Evolutionary conservation across 2,113 vertebrate species (phyloP).

Genomic region (Phaethornis superciliosus): DNA sequence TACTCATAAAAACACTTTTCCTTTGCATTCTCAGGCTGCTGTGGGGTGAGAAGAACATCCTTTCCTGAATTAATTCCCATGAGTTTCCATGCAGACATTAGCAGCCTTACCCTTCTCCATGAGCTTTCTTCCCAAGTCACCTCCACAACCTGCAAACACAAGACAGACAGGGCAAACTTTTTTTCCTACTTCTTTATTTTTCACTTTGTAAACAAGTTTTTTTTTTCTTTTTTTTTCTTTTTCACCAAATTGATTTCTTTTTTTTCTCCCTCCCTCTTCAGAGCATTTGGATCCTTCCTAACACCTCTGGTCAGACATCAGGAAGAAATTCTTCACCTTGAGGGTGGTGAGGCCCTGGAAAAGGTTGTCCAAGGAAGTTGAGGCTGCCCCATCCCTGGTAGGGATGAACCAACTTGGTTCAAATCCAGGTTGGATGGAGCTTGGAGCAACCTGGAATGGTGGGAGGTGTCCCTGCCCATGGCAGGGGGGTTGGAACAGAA

Average conservation of each 20-base stretch:
- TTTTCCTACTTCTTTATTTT: not conserved
- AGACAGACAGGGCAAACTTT: not conserved
- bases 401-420: no score
- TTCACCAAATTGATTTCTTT: not conserved
- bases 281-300: not conserved
- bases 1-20: not conserved
- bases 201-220: not conserved
- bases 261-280: not conserved
- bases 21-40: not conserved
- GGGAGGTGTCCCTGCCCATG: no score
- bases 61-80: not conserved
- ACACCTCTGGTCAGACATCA: not conserved
- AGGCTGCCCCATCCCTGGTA: no score
- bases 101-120: not conserved
- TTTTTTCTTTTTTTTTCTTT: no score
- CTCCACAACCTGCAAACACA: conserved; percentile 21
- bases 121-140: not conserved
- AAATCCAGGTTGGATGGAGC: no score
- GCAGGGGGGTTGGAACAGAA: no score
- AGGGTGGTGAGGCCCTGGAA: no score
- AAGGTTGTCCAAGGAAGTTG: no score
- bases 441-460: no score
- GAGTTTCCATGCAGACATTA: not conserved
- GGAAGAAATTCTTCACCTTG: no score
- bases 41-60: not conserved